These are phyloP conservation scores for Microtus montanus DNA, from an alignment of 2,113 vertebrate genomes.

Conservation along the genomic window DNA sequence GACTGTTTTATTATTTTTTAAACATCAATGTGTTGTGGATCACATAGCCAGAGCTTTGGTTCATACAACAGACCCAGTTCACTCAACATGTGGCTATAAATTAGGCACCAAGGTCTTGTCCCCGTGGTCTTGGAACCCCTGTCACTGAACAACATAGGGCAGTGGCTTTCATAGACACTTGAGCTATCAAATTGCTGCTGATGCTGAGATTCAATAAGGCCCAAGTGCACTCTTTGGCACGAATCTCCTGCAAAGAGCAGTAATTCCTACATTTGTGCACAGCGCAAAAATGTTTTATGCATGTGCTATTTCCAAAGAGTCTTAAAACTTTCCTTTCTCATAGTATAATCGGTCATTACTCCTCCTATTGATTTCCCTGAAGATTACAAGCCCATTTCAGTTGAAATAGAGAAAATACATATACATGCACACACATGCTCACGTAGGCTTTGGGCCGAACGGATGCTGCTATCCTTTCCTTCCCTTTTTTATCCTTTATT, in stretches of 20 bases:
- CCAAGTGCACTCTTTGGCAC: conserved; percentile 70
- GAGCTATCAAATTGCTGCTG: conserved; percentile 54
- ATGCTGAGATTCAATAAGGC: conserved; percentile 55
- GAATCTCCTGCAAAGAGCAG: background rate
- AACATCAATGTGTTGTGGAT: background rate
- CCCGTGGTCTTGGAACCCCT: conserved; percentile 49
- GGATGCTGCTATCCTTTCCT: background rate
- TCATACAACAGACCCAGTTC: conserved; percentile 39
- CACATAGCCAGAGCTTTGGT: background rate
- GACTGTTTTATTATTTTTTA: background rate
- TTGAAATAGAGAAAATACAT: conserved; percentile 50
- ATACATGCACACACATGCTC: background rate
- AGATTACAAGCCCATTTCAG: conserved; percentile 67
- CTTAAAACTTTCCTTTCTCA: conserved; percentile 74
- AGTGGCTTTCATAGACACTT: conserved; percentile 37
- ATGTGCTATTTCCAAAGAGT: conserved; percentile 72
- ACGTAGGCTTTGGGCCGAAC: conserved; percentile 44
- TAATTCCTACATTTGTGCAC: conserved; percentile 61
- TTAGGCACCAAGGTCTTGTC: conserved; percentile 54
- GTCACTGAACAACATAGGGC: conserved; percentile 53
- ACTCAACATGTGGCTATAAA: conserved; percentile 58
- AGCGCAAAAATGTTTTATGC: conserved; percentile 76
- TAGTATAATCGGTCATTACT: conserved; percentile 69
- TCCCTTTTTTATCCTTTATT: background rate
- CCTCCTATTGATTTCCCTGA: conserved; percentile 77